Percentiles rank a stretch among this genome's conserved stretches.
These are phyloP conservation scores for Homalodisca vitripennis DNA, from an alignment of 1,140 invertebrate species.

Conservation along the genomic window DNA sequence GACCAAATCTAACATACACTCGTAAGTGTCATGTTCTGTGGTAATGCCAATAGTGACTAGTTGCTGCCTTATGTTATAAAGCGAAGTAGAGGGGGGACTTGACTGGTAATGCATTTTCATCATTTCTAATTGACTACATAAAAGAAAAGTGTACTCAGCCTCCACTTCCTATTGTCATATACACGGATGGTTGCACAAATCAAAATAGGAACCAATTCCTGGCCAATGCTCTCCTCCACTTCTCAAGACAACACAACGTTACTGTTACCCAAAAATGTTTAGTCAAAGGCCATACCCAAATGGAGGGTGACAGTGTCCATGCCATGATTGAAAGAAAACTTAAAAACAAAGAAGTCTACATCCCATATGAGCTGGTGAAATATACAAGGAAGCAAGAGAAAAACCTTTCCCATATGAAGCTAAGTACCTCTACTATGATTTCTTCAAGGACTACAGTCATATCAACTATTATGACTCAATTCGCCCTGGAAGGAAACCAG, in stretches of 20 bases:
- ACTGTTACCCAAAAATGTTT: slow-evolving; percentile 47
- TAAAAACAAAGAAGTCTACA: slow-evolving; percentile 46
- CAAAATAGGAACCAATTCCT: slow-evolving; percentile 45
- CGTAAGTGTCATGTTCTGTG: no score
- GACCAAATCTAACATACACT: slow-evolving; percentile 32
- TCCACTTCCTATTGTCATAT: slow-evolving; percentile 35
- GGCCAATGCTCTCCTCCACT: slow-evolving; percentile 43
- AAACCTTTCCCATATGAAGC: slow-evolving; percentile 23
- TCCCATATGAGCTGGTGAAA: slow-evolving; percentile 38
- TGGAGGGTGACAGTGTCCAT: no score
- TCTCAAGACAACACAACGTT: slow-evolving; percentile 37
- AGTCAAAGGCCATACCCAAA: slow-evolving; percentile 47
- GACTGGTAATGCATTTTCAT: slow-evolving; percentile 46
- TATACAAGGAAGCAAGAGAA: slow-evolving; percentile 32
- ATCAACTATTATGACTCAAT: slow-evolving; percentile 29
- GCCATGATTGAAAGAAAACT: no score
- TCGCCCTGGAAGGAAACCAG: slow-evolving; percentile 28
- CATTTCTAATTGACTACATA: slow-evolving; percentile 45
- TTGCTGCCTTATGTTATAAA: no score
- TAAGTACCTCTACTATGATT: slow-evolving; percentile 10
- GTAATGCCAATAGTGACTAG: no score
- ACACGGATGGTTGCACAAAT: slow-evolving; percentile 44
- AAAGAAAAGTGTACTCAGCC: slow-evolving; percentile 11
- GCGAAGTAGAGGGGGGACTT: slow-evolving; percentile 48
- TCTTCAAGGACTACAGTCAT: slow-evolving; percentile 28